These are phyloP conservation scores for Macrosoma leucophasiata DNA, from an alignment of 2,888 invertebrate species.

Conservation along the genomic window DNA sequence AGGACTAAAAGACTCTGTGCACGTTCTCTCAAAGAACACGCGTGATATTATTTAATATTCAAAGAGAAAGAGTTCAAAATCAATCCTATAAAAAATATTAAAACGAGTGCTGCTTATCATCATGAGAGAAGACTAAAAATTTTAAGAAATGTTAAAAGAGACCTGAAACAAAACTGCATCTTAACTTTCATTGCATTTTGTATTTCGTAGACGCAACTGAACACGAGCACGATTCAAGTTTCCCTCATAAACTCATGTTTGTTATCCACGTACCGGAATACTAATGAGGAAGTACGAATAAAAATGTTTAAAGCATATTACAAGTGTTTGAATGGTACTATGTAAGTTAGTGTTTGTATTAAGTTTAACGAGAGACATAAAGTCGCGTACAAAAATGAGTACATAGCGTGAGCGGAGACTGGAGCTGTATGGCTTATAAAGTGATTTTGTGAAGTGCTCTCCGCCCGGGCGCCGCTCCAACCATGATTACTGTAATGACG, in stretches of 20 bases:
- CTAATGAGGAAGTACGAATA: conserved; percentile 29
- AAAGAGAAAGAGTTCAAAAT: too few relatives aligned
- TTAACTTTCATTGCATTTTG: too few relatives aligned
- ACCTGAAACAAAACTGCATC: too few relatives aligned
- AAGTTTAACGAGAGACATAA: conserved; percentile 35
- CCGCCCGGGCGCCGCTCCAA: conserved; percentile 32
- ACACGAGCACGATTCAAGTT: conserved; percentile 23
- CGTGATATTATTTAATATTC: too few relatives aligned
- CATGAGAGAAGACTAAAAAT: too few relatives aligned
- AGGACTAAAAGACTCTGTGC: too few relatives aligned
- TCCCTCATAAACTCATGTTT: conserved; percentile 29
- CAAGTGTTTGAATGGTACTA: conserved; percentile 27
- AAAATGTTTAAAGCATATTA: conserved; percentile 28
- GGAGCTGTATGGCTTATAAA: conserved; percentile 52
- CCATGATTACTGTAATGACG: conserved; percentile 39
- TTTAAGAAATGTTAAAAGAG: too few relatives aligned
- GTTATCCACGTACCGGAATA: conserved; percentile 26
- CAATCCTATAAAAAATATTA: too few relatives aligned
- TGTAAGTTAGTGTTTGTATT: conserved; percentile 32
- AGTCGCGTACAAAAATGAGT: conserved; percentile 41
- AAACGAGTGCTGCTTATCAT: too few relatives aligned
- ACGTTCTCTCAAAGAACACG: too few relatives aligned
- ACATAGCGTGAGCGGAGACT: conserved; percentile 33
- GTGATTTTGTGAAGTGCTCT: conserved; percentile 57
- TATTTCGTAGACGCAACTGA: too few relatives aligned